Evolutionary conservation across 2,888 invertebrate species (phyloP), one percentile per base, ranked within the genome.

Genomic region (Galerucella calmariensis): DNA sequence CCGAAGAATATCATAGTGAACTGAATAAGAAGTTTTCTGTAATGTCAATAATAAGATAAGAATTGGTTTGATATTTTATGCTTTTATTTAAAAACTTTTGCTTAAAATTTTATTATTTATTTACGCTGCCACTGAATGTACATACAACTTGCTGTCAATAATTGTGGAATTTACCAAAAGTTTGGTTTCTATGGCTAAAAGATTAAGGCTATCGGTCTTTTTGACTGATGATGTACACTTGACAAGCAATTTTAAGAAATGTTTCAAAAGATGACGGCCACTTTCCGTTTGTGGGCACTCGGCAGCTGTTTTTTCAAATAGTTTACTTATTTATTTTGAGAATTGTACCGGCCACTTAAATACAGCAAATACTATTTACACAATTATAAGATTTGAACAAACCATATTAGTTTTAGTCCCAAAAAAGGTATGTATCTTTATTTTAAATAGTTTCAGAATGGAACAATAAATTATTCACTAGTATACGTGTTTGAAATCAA

Each of bases 191-290:
- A 75, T 76, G 48, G 77, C 75, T 72, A 73, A 73, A 69, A 71
- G 75, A 78, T 79, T 78, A 78, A 68, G 63, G 41, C 65, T 46
- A 75, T 75, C 78, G 78, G 78, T 73, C 78, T 78, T 76, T 76
- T 75, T 76, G 76, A 78, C 76, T 67, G 59, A 65, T 71, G 59
- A 65, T 67, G 78, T 78, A 63, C 69, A 75, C 75, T 72, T 73
- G 75, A 69, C 74, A 75, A 74, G 72, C 62, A 63, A 66, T 71
- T 73, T 71, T 73, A 20, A 48, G 44, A 73, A 67, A 73, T 74
- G 70, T 70, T 41, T 63, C 35, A 51, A 65, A 56, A 68, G 51
- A 56, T 24, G 53, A 63, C 62, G 11, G 61, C 62, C 46, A 41
- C 35, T 20, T 24, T n/a, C 53, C 46, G 53, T 16, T 65, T 20